Evolutionary conservation across 1,140 invertebrate genomes (phyloP), one percentile per base, ranked within the genome.

Genomic region (Halyomorpha halys): DNA sequence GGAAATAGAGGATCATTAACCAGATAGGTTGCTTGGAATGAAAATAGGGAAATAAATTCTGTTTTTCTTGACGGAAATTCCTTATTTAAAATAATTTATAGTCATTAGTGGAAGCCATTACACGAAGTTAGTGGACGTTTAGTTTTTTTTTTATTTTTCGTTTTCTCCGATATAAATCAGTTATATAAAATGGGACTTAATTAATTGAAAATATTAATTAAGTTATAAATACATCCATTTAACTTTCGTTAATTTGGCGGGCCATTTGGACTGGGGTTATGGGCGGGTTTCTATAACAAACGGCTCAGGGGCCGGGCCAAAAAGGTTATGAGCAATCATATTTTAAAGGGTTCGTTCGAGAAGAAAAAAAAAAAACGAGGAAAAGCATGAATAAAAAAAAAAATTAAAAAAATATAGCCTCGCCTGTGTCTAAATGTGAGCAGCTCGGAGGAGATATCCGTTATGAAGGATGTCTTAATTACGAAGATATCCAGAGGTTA

Each of bases 381-480:
- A 30, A 30, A 39, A 39, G 34, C 34, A 39, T 39, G 34, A 39
- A 39, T 39, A 39, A 39, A 39, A 39, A 39, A 39, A 39, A 11
- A 39, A 4, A 30, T 30, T 6, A 39, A 39, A 39, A 39, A 39
- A 11, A 39, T 30, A 30, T 30, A 30, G 27, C 27, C 27, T 30
- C 27, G 34, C 34, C 34, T 39, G 34, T 49, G 47, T 49, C 21
- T 49, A 49, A 49, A 49, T 21, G 47, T 49, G 47, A 49, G 47
- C n/a, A 19, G 21, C 21, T 19, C 47, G 47, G 47, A 49, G 47
- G n/a, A 21, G n/a, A 49, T 49, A 49, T 49, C 21, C n/a, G 47
- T 49, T 19, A 49, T 49, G 47, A 49, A 49, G 47, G 47, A 49
- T 49, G 47, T 49, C 47, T 49, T 49, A 49, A 49, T 49, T 49